Conservation (phyloP, 2,113 vertebrate genomes). For the Amblyornis subalaris region DNA sequence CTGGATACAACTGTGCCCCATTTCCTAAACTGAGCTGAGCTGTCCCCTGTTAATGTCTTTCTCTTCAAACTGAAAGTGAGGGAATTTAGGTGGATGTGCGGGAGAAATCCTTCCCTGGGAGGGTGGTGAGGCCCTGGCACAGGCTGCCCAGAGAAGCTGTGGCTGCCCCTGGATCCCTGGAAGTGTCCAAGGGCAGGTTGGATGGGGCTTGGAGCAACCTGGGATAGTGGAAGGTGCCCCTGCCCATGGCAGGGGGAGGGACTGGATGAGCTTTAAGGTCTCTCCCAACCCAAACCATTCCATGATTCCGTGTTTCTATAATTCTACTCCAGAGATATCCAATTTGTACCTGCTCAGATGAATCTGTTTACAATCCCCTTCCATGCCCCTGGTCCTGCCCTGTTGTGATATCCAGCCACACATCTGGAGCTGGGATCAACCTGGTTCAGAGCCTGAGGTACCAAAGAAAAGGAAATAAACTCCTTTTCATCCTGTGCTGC, state of each 20-base stretch:
- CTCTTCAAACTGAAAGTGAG: not conserved
- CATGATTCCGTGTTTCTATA: not conserved
- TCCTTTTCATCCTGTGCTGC: not conserved
- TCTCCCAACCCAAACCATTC: not conserved
- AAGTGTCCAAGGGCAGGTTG: not conserved
- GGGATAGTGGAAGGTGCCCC: not conserved
- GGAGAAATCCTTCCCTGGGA: rapidly evolving
- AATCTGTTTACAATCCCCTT: not conserved
- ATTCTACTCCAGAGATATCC: not conserved
- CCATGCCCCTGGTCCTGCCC: not conserved
- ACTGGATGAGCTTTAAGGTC: not conserved
- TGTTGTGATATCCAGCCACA: not conserved
- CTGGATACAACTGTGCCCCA: too few relatives aligned
- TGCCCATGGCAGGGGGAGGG: not conserved
- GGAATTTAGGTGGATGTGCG: not conserved
- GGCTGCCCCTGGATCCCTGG: not conserved
- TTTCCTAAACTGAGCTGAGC: not conserved
- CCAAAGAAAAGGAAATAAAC: not conserved
- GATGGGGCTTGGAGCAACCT: not conserved
- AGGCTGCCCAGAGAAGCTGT: not conserved
- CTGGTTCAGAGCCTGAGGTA: not conserved
- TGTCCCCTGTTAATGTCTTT: not conserved
- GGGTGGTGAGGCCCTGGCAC: not conserved
- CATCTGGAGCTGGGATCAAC: not conserved
- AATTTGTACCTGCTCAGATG: not conserved